Evolutionary conservation across 1,140 invertebrate species (phyloP).

Genomic region (Archivesica marissinica): DNA sequence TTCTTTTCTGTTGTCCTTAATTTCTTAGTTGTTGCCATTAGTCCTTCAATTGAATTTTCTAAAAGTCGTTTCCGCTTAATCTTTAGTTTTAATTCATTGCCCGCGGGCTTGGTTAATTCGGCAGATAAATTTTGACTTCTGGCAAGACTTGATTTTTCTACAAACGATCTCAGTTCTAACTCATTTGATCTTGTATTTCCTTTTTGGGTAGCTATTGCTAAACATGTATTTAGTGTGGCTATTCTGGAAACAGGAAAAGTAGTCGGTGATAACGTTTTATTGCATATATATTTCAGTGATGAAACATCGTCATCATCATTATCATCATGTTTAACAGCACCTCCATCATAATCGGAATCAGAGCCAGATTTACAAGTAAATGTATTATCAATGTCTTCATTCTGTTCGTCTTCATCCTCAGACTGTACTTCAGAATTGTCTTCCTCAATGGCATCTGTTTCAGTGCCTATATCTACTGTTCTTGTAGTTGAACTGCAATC

Average conservation of each 20-base stretch:
- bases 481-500: slow-evolving; percentile 36
- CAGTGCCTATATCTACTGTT: slow-evolving; percentile 59
- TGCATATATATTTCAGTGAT: background rate
- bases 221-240: slow-evolving; percentile 32
- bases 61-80: slow-evolving; percentile 48
- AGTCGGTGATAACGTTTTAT: background rate
- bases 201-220: slow-evolving; percentile 57
- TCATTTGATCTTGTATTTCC: slow-evolving; percentile 41
- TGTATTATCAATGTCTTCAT: background rate
- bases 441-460: slow-evolving; percentile 50
- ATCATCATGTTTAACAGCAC: background rate
- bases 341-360: background rate
- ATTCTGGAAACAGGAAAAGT: slow-evolving; percentile 12
- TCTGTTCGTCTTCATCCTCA: slow-evolving; percentile 29
- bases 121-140: slow-evolving; percentile 50
- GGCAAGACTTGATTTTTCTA: slow-evolving; percentile 48
- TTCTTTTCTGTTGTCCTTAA: slow-evolving; percentile 9
- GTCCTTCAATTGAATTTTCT: background rate
- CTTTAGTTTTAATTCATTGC: slow-evolving; percentile 45
- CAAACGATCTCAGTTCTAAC: background rate
- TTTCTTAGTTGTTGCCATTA: background rate
- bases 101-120: slow-evolving; percentile 25
- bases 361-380: background rate
- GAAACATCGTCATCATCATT: background rate
- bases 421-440: slow-evolving; percentile 3